Evolutionary conservation across 1,140 invertebrate species (phyloP), one percentile per base, ranked within the genome.

Genomic region (Charaxes varanes): DNA sequence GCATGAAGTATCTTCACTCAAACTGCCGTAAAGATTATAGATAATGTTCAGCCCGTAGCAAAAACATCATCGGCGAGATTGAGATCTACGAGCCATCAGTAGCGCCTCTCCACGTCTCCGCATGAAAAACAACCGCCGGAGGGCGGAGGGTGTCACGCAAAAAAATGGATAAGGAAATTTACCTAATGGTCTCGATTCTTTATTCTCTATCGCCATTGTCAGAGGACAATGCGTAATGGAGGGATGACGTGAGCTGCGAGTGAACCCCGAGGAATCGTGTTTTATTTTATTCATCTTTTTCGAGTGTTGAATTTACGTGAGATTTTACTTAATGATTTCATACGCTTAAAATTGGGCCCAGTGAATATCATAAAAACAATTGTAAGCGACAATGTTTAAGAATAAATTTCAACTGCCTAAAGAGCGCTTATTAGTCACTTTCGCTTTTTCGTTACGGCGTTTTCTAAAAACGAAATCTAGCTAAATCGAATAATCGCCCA

Each of bases 91-190:
- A 45, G 34, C 46, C 53, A 44, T 41, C 51, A 41, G 19, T 15
- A 42, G 44, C 43, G 14, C 47, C 28, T 27, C 37, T 50, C 46
- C 42, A 37, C 49, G 40, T 65, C 55, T 63, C 62, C 57, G 57
- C 72, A 63, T 79, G 74, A 81, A 66, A 78, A 76, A 81, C 79
- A 71, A 59, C 46, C 57, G 55, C 55, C 51, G 62, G 2, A 1
- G 18, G 2, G 1, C n/a, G 4, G 28, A 70, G 77, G 78, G 78
- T 78, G 78, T 79, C 72, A 69, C 71, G 78, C 67, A 82, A 82
- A 78, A 77, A 79, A 82, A 79, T 78, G 74, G 74, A 78, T 78
- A 71, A 76, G 77, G 69, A 81, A 81, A 78, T 81, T 78, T 78
- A 78, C 73, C 76, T 80, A 80, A 80, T 80, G 76, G 73, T 55